Evolutionary conservation across 2,113 vertebrate genomes (phyloP).

Genomic region (Nyctereutes procyonoides): DNA sequence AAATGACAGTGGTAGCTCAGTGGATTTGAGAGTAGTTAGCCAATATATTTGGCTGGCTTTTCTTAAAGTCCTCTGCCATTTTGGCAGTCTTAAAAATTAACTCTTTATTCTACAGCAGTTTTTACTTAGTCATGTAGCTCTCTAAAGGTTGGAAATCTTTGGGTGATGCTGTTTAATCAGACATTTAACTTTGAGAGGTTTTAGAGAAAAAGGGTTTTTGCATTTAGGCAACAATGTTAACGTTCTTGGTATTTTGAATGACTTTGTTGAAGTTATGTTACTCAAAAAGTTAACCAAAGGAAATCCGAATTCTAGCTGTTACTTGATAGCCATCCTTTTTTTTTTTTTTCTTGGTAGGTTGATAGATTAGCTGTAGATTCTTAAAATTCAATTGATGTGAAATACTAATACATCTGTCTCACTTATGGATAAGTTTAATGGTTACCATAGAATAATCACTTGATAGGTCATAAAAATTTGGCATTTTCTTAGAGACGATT

Average conservation of each 20-base stretch:
- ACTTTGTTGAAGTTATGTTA: slow-evolving; percentile 2
- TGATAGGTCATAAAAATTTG: neutral
- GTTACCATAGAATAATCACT: neutral
- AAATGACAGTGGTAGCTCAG: neutral
- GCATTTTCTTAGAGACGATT: slow-evolving; percentile 3
- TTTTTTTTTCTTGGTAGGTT: neutral
- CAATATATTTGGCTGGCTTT: slow-evolving; percentile 1
- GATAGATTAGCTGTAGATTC: neutral
- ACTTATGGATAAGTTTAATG: neutral
- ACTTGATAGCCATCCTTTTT: neutral
- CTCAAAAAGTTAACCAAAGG: slow-evolving; percentile 5
- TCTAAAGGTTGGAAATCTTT: slow-evolving; percentile 3
- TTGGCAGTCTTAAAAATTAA: slow-evolving; percentile 7
- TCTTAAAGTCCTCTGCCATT: slow-evolving; percentile 49
- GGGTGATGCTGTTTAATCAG: slow-evolving; percentile 25
- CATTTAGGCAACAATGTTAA: neutral
- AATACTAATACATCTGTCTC: neutral
- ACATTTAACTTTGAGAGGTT: slow-evolving; percentile 47
- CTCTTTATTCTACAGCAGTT: neutral
- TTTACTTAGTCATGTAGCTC: neutral
- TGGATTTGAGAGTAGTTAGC: neutral
- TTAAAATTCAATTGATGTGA: slow-evolving; percentile 37
- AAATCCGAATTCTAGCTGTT: slow-evolving; percentile 13
- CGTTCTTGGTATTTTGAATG: slow-evolving; percentile 39
- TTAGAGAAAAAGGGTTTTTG: neutral